These are phyloP conservation scores for Numenius phaeopus DNA, from an alignment of 2,797 vertebrate species.

Conservation along the genomic window DNA sequence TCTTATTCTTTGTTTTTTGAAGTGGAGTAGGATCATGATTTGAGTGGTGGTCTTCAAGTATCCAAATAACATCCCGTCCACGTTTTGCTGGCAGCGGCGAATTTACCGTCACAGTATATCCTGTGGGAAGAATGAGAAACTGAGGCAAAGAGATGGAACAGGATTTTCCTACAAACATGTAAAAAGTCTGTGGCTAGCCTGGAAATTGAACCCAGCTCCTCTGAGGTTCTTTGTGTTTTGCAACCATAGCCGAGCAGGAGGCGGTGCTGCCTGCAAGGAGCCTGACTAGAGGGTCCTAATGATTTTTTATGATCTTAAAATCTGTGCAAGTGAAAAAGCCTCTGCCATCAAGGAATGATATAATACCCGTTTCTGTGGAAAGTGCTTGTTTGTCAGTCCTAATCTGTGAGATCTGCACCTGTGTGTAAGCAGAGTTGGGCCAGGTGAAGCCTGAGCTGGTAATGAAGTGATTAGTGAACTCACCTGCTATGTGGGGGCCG, in stretches of 20 bases:
- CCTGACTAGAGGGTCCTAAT: neutral
- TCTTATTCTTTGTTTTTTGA: neutral
- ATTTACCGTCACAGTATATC: neutral
- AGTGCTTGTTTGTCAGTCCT: accelerated
- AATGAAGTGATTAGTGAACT: neutral
- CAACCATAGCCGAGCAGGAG: neutral
- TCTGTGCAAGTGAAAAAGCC: neutral
- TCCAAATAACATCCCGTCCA: neutral
- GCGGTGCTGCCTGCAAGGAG: neutral
- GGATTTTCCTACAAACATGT: neutral
- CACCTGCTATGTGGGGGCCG: neutral
- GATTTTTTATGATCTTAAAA: neutral
- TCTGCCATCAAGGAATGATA: accelerated
- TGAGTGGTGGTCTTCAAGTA: neutral
- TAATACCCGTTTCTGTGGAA: neutral
- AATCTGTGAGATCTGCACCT: neutral
- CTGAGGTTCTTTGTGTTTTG: neutral
- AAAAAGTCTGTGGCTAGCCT: neutral
- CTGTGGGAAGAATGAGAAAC: neutral
- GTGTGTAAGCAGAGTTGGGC: neutral
- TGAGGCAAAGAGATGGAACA: neutral
- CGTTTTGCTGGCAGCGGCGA: accelerated
- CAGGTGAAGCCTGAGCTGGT: neutral
- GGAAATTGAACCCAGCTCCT: neutral
- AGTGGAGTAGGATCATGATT: neutral